Base-by-base conservation (phyloP, 1,140 invertebrate species). In the Galendromus occidentalis region DNA sequence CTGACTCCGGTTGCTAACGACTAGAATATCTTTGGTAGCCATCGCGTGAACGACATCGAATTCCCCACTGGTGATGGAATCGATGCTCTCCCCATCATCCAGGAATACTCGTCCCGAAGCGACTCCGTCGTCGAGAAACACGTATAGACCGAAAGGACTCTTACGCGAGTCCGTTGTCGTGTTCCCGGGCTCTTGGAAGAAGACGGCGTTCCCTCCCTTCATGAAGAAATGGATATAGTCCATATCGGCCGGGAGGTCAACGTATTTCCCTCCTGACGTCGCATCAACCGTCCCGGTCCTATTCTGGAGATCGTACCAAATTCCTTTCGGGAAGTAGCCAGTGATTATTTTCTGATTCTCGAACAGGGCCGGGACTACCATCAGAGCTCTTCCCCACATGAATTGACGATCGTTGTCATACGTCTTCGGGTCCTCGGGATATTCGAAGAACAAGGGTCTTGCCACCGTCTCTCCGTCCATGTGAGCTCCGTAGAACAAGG, bases 31-130 rank as follows among this genome's bases (percentile, higher is more conserved):
- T 9, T 39, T 9, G 33, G 33, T 39, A 39, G 33, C 33, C 33
- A 39, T 39, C 4, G 33, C 33, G 9, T 9, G 4, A 9, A 39
- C 33, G 33, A 39, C 9, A 39, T 39, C 33, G 9, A 6, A 39
- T 9, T 39, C 33, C 9, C 33, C 33, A 39, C 33, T 39, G 4
- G 33, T 39, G 9, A 39, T 39, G 33, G 33, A 39, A 9, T 39
- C 33, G 33, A 39, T 39, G 33, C 33, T 39, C 33, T 86, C 84
- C 1, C 85, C 86, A 71, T 87, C 84, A 72, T 88, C 86, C 83
- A 84, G 86, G 73, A 82, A 87, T 0, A 88, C 74, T 70, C 82
- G 76, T 42, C 86, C 86, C 39, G 29, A 66, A 1, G 84, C 85
- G 45, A 71, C 71, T 28, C 74, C 73, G n/a, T 73, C 68, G 73